Evolutionary conservation across 2,888 invertebrate species (phyloP).

Genomic region (Sylvicola cinctus): DNA sequence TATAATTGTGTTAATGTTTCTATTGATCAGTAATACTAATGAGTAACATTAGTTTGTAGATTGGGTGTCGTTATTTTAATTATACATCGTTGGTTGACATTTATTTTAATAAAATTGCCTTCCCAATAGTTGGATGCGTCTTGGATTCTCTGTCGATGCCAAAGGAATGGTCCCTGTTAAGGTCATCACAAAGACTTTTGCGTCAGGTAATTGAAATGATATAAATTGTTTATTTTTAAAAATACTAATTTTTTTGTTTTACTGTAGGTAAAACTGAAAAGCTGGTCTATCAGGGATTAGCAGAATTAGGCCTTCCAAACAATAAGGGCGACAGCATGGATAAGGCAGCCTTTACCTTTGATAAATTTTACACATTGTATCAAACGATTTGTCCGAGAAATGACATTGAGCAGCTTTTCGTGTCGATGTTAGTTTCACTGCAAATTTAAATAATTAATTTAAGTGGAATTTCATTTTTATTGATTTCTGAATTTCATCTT

Average conservation of each 20-base stretch:
- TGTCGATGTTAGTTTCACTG: conserved; percentile 61
- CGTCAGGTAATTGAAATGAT: conserved; percentile 46
- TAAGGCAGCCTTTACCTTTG: conserved; percentile 86
- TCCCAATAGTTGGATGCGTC: conserved; percentile 84
- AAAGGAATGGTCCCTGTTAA: conserved; percentile 93
- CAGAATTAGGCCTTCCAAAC: conserved; percentile 81
- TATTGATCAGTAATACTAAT: too few relatives aligned
- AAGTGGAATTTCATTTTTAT: neutral
- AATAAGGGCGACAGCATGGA: conserved; percentile 95
- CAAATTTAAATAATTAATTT: neutral
- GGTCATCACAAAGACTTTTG: conserved; percentile 91
- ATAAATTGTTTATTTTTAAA: neutral
- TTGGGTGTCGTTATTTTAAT: too few relatives aligned
- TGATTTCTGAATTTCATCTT: neutral
- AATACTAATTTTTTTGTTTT: neutral
- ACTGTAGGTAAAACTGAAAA: conserved; percentile 66
- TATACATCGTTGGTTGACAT: too few relatives aligned
- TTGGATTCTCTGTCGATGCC: conserved; percentile 83
- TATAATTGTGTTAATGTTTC: too few relatives aligned
- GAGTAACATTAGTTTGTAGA: too few relatives aligned
- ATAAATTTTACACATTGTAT: conserved; percentile 94
- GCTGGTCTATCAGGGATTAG: conserved; percentile 88
- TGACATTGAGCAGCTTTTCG: conserved; percentile 95
- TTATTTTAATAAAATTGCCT: too few relatives aligned
- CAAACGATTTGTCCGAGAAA: conserved; percentile 98